Evolutionary conservation across 2,113 vertebrate species (phyloP).

Genomic region (Puffinus mauretanicus): DNA sequence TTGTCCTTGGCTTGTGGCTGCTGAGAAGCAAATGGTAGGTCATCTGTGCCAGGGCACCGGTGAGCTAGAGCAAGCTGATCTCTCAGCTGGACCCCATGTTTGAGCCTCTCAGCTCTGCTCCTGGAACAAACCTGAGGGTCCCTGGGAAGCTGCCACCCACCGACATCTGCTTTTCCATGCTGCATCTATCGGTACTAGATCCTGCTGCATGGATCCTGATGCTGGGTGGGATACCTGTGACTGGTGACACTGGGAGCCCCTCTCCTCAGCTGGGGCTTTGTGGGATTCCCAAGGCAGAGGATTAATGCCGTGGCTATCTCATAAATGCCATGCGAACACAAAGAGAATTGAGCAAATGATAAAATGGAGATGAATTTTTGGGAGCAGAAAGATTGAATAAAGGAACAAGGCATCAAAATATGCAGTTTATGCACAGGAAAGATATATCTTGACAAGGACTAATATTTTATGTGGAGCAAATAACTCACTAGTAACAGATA

Average conservation of each 20-base stretch:
- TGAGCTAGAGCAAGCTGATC: not conserved
- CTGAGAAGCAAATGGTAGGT: not conserved
- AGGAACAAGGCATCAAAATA: slow-evolving; percentile 29
- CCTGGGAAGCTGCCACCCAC: not conserved
- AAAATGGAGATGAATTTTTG: slow-evolving; percentile 39
- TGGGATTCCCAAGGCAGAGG: not conserved
- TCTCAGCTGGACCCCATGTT: not conserved
- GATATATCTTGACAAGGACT: slow-evolving; percentile 42
- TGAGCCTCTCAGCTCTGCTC: not conserved
- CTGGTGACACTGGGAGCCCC: not conserved
- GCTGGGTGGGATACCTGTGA: rapidly evolving
- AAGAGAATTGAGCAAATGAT: slow-evolving; percentile 1
- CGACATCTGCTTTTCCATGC: not conserved
- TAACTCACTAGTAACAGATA: slow-evolving; percentile 26
- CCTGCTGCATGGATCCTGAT: not conserved
- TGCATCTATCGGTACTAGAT: not conserved
- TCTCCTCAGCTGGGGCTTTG: not conserved
- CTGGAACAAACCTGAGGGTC: not conserved
- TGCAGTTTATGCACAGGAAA: slow-evolving; percentile 13
- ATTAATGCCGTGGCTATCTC: not conserved
- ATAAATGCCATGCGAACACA: not conserved
- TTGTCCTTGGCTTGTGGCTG: not conserved
- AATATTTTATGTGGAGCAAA: slow-evolving; percentile 32
- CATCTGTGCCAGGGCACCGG: not conserved
- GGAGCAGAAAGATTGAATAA: slow-evolving; percentile 18